Evolutionary conservation across 2,113 vertebrate genomes (phyloP).

Genomic region (Oreochromis tanganicae): DNA sequence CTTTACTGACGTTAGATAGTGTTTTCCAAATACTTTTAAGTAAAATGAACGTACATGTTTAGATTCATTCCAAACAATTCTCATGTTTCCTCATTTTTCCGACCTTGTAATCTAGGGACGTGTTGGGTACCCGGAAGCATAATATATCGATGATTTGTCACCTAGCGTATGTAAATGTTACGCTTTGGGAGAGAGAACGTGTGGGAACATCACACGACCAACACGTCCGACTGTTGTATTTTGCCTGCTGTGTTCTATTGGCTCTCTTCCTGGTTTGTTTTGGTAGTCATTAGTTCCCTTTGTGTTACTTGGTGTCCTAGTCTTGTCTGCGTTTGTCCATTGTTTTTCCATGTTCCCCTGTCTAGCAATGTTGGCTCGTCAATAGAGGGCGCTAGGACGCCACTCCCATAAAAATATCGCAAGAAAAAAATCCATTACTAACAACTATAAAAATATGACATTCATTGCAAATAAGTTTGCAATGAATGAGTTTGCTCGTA

Average conservation of each 20-base stretch:
- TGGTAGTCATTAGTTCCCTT: neutral
- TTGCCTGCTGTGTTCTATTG: neutral
- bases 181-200: neutral
- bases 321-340: rapidly evolving
- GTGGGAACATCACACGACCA: neutral
- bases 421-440: neutral
- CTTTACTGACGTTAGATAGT: neutral
- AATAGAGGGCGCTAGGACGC: rapidly evolving
- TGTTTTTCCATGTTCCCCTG: neutral
- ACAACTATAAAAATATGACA: neutral
- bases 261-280: neutral
- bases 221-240: neutral
- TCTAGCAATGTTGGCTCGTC: neutral
- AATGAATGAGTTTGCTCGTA: neutral
- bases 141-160: rapidly evolving
- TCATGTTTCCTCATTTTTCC: neutral
- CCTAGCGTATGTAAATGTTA: neutral
- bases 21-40: neutral
- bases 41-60: neutral
- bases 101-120: rapidly evolving
- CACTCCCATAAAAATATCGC: neutral
- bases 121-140: neutral
- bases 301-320: neutral
- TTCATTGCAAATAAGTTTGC: neutral
- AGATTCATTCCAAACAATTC: neutral